Evolutionary conservation across 1,140 invertebrate species (phyloP).

Genomic region (Mya arenaria): DNA sequence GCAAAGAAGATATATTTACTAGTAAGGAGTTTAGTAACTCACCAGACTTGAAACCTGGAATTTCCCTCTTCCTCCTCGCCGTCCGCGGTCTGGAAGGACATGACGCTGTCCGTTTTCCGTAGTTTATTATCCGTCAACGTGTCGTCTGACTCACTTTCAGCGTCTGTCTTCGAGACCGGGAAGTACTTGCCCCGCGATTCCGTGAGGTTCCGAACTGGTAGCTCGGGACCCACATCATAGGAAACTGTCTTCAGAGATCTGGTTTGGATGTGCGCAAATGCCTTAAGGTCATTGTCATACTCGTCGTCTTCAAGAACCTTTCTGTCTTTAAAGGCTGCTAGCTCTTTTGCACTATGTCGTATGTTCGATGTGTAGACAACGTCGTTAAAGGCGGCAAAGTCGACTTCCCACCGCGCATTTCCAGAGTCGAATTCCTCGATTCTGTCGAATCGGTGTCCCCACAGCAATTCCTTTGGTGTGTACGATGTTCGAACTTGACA

Average conservation of each 20-base stretch:
- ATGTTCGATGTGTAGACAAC: constrained; percentile 73
- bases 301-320: constrained; percentile 9
- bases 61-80: neutral
- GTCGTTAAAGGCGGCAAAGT: constrained; percentile 75
- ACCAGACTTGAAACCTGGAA: neutral
- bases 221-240: constrained; percentile 17
- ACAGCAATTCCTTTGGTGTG: constrained; percentile 81
- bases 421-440: constrained; percentile 75
- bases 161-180: neutral
- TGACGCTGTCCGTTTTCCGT: constrained; percentile 8
- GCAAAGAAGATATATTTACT: no score
- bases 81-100: constrained; percentile 30
- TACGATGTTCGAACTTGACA: constrained; percentile 82
- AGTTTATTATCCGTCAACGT: constrained; percentile 6
- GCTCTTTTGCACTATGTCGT: constrained; percentile 73
- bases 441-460: constrained; percentile 82
- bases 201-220: constrained; percentile 6
- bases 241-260: constrained; percentile 23
- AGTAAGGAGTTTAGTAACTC: neutral
- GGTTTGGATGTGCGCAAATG: constrained; percentile 5
- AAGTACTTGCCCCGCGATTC: neutral
- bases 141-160: constrained; percentile 6
- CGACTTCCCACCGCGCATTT: constrained; percentile 73
- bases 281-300: neutral
- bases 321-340: constrained; percentile 55